A percentile compares a stretch with the other conserved stretches of the same genome.
phyloP scores from a whole-genome alignment of 2,797 vertebrate species.

The Pseudomugil gertrudae region DNA sequence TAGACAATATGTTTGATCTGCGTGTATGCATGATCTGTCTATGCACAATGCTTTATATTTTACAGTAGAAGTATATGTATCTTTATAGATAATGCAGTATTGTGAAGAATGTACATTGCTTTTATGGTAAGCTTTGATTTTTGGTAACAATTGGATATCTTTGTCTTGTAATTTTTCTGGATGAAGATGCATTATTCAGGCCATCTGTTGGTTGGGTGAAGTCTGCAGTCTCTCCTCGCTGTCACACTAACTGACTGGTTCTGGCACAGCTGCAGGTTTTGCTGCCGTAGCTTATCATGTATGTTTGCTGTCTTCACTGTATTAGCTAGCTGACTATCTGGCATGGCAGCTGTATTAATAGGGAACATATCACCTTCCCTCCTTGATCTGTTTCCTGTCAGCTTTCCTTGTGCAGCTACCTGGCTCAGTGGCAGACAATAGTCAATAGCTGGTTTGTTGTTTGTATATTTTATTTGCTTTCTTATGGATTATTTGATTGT shows the following conservation, averaged over 20 bases:
- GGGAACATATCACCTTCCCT: constrained; percentile 56
- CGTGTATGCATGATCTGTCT: constrained; percentile 22
- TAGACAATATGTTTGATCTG: constrained; percentile 26
- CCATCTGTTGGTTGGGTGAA: constrained; percentile 58
- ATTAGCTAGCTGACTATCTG: constrained; percentile 57
- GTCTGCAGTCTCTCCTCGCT: constrained; percentile 55
- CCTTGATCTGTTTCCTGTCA: constrained; percentile 42
- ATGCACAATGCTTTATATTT: constrained; percentile 5
- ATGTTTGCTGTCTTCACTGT: constrained; percentile 60
- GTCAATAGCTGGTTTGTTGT: constrained; percentile 14
- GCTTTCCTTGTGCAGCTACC: constrained; percentile 23
- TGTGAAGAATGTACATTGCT: neutral
- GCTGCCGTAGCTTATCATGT: constrained; percentile 55
- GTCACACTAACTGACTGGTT: constrained; percentile 66
- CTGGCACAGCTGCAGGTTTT: constrained; percentile 58
- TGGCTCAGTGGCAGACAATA: constrained; percentile 21
- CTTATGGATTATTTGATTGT: constrained; percentile 21
- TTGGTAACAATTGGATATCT: constrained; percentile 9
- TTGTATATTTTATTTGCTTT: constrained; percentile 15
- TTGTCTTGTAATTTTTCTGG: constrained; percentile 20
- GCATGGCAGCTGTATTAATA: constrained; percentile 51
- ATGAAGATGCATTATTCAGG: constrained; percentile 42
- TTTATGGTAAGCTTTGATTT: neutral
- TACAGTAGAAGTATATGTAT: neutral
- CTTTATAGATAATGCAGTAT: neutral